Base-by-base conservation (phyloP, 2,888 invertebrate genomes). In the Hedychridium roseum region DNA sequence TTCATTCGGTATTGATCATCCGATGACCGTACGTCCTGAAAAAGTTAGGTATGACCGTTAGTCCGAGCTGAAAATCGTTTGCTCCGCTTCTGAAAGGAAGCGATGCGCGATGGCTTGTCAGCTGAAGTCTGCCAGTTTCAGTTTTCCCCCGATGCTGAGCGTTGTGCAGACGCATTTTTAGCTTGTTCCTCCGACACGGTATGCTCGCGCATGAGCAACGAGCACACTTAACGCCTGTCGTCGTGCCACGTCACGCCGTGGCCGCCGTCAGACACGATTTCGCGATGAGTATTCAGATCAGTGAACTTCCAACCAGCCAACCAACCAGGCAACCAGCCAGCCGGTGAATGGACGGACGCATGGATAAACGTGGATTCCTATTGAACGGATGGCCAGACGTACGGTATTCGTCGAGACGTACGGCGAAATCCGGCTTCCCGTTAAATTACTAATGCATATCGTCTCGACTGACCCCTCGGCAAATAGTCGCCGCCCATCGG, bases 241-340 rank as follows among this genome's bases (percentile, higher is more conserved):
- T 23, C 45, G 45, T 36, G 43, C 43, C 47, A n/a, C 42, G 39
- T 48, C 45, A 32, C 38, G 43, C 50, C 48, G 31, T 44, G 26
- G 15, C 35, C 48, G 42, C 27, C 42, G 40, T 46, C 53, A 40
- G 43, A 30, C 48, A 46, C 48, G 54, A 56, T 57, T 57, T 56
- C 46, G 45, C 60, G 52, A 66, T 64, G 52, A 43, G 56, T 57
- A 61, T 57, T 49, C 65, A 56, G 57, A 63, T 68, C 65, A 64
- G 46, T 65, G 68, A 63, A 56, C 62, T 51, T 56, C 7, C 50
- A 6, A 5, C 9, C 5, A 9, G 5, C 23, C 5, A 23, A 5
- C 23, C 23, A 23, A 23, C 23, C 23, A 23, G 5, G 5, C 23
- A 5, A 9, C 9, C 5, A 50, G 48, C 32, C 49, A 50, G 43